Evolutionary conservation across 2,888 invertebrate genomes (phyloP), one percentile per base, ranked within the genome.

Genomic region (Petrophora chlorosata): DNA sequence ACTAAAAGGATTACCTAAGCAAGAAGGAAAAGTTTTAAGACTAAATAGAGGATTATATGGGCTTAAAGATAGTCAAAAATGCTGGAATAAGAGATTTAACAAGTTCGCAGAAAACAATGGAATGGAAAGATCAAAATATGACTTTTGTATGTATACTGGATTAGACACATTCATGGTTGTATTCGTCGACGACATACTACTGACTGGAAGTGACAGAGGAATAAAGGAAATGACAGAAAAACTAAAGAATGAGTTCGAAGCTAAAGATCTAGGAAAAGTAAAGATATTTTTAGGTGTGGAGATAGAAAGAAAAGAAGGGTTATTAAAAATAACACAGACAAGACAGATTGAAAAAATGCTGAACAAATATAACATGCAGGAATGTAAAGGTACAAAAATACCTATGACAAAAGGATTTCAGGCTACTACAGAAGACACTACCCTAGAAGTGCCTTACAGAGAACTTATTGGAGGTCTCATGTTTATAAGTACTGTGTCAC

Each of bases 1-100:
- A 5, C 52, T 51, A n/a, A 2, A 53, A 46, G 53, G 59, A 25
- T 3, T 44, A n/a, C n/a, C n/a, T 5, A 34, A 29, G 32, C 17
- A 12, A 29, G 10, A 26, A 19, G 9, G 13, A 39, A 42, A 26
- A n/a, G n/a, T n/a, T n/a, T n/a, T n/a, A n/a, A n/a, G n/a, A n/a
- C n/a, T n/a, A n/a, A n/a, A n/a, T n/a, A 57, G 43, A 46, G 56
- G 45, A 22, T 44, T 58, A 17, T 58, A 56, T 45, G 59, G 54
- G 12, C 33, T 59, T 19, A 53, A 32, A 26, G 54, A 58, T 50
- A 23, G 42, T 12, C 61, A 54, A 15, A 46, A 46, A 34, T 54
- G 53, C 10, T 60, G 55, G 55, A 51, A 60, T 44, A 23, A 57
- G 38, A 55, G 17, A 34, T 32, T 55, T 15, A 28, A 55, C 22